Evolutionary conservation across 2,888 invertebrate genomes (phyloP).

Genomic region (Oscheius sp.): DNA sequence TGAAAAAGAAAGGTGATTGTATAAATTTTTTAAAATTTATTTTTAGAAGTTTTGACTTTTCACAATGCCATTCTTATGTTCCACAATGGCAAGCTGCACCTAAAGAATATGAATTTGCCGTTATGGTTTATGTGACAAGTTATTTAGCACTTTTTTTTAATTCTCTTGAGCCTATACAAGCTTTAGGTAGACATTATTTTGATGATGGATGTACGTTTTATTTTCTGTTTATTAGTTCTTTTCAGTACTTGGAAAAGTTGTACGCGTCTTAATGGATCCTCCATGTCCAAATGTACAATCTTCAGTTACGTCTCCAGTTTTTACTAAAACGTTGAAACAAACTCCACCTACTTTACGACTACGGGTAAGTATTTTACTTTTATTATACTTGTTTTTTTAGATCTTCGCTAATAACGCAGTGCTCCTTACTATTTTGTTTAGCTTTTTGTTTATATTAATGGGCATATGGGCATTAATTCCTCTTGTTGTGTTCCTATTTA

Average conservation of each 20-base stretch:
- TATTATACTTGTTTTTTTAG: neutral
- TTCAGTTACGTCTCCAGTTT: conserved; percentile 30
- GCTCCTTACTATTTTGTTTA: neutral
- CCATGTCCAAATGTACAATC: conserved; percentile 39
- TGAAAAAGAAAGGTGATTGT: conserved; percentile 33
- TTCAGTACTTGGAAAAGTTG: conserved; percentile 36
- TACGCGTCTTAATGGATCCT: conserved; percentile 45
- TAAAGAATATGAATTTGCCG: neutral
- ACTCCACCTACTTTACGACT: conserved; percentile 40
- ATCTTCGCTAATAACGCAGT: conserved; percentile 4
- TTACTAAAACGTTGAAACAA: conserved; percentile 28
- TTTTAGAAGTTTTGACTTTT: conserved; percentile 17
- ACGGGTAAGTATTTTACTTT: conserved; percentile 25
- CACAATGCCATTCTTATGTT: conserved; percentile 1
- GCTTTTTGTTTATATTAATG: neutral
- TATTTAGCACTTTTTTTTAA: conserved; percentile 20
- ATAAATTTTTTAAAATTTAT: neutral
- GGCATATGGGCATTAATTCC: neutral
- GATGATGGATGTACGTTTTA: conserved; percentile 23
- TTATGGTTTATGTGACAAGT: neutral
- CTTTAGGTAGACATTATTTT: conserved; percentile 21
- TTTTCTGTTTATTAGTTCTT: neutral
- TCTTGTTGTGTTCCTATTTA: neutral
- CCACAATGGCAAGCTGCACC: conserved; percentile 17
- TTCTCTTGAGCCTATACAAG: neutral